Evolutionary conservation across 2,888 invertebrate genomes (phyloP).

Genomic region (Teleogryllus oceanicus): DNA sequence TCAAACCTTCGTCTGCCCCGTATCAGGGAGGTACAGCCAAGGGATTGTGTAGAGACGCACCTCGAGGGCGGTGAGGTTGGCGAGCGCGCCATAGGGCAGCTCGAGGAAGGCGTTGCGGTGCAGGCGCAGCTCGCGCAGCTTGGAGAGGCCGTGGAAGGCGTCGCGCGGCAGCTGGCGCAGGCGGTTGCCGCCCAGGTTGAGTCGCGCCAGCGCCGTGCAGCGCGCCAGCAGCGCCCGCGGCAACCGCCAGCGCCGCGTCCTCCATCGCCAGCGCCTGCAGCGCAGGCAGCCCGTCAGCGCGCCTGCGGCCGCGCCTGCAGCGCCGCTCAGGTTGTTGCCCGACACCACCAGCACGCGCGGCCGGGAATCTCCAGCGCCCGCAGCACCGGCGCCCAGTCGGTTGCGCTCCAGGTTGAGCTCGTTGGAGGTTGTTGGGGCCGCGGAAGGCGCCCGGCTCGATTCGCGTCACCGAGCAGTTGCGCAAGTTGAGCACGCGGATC

Average conservation of each 20-base stretch:
- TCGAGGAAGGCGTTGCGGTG: slow-evolving; percentile 70
- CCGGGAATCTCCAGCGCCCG: slow-evolving; percentile 73
- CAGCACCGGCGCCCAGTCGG: slow-evolving; percentile 64
- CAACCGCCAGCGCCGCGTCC: slow-evolving; percentile 63
- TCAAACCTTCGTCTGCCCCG: no score
- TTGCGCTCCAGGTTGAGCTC: slow-evolving; percentile 76
- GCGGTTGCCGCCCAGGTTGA: slow-evolving; percentile 70
- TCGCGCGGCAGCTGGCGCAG: slow-evolving; percentile 65
- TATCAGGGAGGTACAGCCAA: no score
- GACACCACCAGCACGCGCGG: slow-evolving; percentile 69
- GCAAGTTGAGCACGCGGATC: slow-evolving; percentile 67
- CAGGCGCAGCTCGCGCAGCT: slow-evolving; percentile 72
- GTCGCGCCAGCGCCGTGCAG: slow-evolving; percentile 71
- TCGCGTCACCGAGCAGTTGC: slow-evolving; percentile 69
- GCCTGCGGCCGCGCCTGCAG: slow-evolving; percentile 69
- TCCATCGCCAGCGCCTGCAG: slow-evolving; percentile 70
- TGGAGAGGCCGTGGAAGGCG: slow-evolving; percentile 69
- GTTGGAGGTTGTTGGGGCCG: slow-evolving; percentile 68
- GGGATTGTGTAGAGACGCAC: not conserved
- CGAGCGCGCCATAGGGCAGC: slow-evolving; percentile 73
- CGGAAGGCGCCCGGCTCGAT: slow-evolving; percentile 72
- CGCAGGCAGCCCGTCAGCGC: slow-evolving; percentile 76
- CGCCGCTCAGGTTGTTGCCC: slow-evolving; percentile 71
- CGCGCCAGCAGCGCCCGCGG: slow-evolving; percentile 69
- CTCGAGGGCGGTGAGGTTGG: slow-evolving; percentile 69